Evolutionary conservation across 2,888 invertebrate species (phyloP).

Genomic region (Rotaria sp.): DNA sequence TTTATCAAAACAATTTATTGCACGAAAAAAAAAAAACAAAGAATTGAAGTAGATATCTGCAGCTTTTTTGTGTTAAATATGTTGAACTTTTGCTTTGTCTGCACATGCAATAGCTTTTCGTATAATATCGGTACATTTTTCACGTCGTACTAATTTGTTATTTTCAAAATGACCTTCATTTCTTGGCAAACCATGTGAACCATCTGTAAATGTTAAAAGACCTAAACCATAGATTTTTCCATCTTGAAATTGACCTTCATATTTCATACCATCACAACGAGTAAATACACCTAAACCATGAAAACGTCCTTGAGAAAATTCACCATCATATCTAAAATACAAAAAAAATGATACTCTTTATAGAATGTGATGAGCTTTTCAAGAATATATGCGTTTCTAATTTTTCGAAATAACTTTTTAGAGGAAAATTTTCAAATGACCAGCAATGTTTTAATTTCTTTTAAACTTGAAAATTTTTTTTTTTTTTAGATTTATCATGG

Average conservation of each 20-base stretch:
- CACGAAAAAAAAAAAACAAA: too few relatives aligned
- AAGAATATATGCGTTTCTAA: too few relatives aligned
- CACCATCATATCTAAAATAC: slow-evolving; percentile 74
- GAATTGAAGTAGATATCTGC: too few relatives aligned
- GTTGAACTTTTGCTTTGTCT: not conserved
- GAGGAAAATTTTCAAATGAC: too few relatives aligned
- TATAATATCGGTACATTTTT: slow-evolving; percentile 47
- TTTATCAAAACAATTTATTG: too few relatives aligned
- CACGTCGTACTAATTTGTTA: slow-evolving; percentile 46
- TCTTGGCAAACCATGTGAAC: slow-evolving; percentile 77
- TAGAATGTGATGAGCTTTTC: too few relatives aligned
- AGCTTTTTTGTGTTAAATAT: not conserved
- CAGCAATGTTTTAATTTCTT: too few relatives aligned
- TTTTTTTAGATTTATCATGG: too few relatives aligned
- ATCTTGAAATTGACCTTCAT: slow-evolving; percentile 81
- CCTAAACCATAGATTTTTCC: slow-evolving; percentile 79
- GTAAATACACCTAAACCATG: slow-evolving; percentile 83
- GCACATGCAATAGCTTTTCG: slow-evolving; percentile 43
- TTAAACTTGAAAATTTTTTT: too few relatives aligned
- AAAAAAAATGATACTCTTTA: not conserved
- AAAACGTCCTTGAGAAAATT: slow-evolving; percentile 85
- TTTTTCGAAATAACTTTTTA: too few relatives aligned
- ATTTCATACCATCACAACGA: slow-evolving; percentile 81
- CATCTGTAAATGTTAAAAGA: slow-evolving; percentile 78
- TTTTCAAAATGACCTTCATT: slow-evolving; percentile 74